These are phyloP conservation scores for Dromius quadrimaculatus DNA, from an alignment of 2,888 invertebrate genomes.

Conservation along the genomic window DNA sequence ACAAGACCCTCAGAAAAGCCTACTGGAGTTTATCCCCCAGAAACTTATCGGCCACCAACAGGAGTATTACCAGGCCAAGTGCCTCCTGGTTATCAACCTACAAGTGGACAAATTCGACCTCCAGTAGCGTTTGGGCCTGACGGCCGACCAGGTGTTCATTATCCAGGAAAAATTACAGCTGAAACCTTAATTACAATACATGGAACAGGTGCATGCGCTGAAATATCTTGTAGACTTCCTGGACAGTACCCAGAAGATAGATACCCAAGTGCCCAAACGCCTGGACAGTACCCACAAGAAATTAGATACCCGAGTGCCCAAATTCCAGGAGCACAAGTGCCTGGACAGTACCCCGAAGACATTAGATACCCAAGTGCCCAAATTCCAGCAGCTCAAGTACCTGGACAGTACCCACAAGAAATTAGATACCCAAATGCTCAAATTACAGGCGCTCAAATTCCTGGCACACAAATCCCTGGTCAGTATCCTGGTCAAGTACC, in stretches of 20 bases:
- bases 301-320: conserved; percentile 12
- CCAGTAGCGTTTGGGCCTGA: conserved; percentile 10
- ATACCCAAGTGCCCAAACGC: conserved; percentile 34
- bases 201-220: neutral
- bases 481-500: conserved; percentile 36
- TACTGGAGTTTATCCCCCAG: conserved; percentile 2
- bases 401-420: conserved; percentile 44
- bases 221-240: neutral
- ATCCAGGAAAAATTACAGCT: conserved; percentile 42
- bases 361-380: conserved; percentile 20
- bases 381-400: conserved; percentile 29
- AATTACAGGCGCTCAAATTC: conserved; percentile 37
- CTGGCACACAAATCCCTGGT: conserved; percentile 41
- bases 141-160: conserved; percentile 44
- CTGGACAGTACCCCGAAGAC: conserved; percentile 26
- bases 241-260: neutral
- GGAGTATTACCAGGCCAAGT: conserved; percentile 28
- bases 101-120: neutral
- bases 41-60: neutral
- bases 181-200: conserved; percentile 43
- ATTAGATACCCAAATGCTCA: conserved; percentile 10
- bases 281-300: conserved; percentile 44
- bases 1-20: neutral
- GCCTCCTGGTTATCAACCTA: neutral
- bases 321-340: conserved; percentile 44